Evolutionary conservation across 2,797 vertebrate genomes (phyloP).

Genomic region (Microctenopoma stevenorrisi): DNA sequence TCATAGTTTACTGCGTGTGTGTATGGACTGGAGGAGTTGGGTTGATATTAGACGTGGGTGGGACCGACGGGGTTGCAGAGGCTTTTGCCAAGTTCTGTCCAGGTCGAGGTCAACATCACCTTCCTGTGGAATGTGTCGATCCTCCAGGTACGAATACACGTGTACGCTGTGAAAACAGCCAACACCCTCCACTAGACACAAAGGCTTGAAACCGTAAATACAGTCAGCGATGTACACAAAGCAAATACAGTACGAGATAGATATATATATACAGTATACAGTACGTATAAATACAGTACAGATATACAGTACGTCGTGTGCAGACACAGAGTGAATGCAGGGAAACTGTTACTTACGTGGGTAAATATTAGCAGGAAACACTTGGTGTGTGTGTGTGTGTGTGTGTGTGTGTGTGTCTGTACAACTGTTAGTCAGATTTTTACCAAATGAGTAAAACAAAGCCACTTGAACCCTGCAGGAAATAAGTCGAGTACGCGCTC

Average conservation of each 20-base stretch:
- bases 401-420: constrained; percentile 60
- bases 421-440: constrained; percentile 51
- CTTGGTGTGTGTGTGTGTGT: constrained; percentile 31
- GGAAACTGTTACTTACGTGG: constrained; percentile 41
- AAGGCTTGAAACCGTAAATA: neutral
- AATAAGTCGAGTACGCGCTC: constrained; percentile 46
- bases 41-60: constrained; percentile 25
- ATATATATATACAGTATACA: no score
- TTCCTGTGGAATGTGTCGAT: constrained; percentile 69
- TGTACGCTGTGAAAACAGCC: neutral
- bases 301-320: no score
- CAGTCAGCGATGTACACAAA: neutral
- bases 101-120: constrained; percentile 66
- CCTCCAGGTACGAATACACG: constrained; percentile 35
- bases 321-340: no score
- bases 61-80: constrained; percentile 3
- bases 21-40: constrained; percentile 10
- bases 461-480: constrained; percentile 60
- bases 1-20: constrained; percentile 51
- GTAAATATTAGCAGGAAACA: constrained; percentile 59
- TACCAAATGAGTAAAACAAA: constrained; percentile 58
- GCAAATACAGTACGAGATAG: no score
- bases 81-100: constrained; percentile 46
- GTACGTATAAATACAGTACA: no score
- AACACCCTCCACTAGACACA: neutral